Conservation (phyloP, 2,797 vertebrate genomes). For the Buphagus erythrorhynchus region DNA sequence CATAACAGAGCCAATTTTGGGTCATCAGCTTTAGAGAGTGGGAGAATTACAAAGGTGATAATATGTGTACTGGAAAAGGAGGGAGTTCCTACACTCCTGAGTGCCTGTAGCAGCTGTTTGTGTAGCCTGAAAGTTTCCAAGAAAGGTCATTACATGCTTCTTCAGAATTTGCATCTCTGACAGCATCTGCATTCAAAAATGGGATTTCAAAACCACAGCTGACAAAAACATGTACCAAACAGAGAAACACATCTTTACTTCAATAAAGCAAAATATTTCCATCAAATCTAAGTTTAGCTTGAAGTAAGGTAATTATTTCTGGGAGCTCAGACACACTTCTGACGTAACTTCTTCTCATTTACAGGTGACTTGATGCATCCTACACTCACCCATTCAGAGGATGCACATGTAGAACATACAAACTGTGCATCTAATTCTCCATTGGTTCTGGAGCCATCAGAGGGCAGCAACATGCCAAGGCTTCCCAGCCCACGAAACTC, state of each 20-base stretch:
- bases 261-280: background rate
- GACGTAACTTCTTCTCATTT: background rate
- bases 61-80: background rate
- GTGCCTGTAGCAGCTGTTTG: constrained; percentile 38
- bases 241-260: background rate
- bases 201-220: background rate
- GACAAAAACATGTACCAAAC: background rate
- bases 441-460: background rate
- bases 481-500: background rate
- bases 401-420: background rate
- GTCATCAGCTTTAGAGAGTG: background rate
- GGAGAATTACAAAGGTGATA: background rate
- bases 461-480: background rate
- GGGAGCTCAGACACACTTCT: background rate
- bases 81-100: background rate
- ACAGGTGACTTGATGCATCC: background rate
- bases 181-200: background rate
- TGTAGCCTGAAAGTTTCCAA: background rate
- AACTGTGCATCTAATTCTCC: background rate
- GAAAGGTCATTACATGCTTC: background rate
- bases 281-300: background rate
- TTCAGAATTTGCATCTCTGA: background rate
- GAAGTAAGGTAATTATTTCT: background rate
- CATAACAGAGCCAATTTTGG: background rate
- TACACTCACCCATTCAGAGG: background rate